A percentile compares a stretch with the other conserved stretches of the same genome.
Conservation (phyloP, 1,140 invertebrate genomes). For the Formica selysi region DNA sequence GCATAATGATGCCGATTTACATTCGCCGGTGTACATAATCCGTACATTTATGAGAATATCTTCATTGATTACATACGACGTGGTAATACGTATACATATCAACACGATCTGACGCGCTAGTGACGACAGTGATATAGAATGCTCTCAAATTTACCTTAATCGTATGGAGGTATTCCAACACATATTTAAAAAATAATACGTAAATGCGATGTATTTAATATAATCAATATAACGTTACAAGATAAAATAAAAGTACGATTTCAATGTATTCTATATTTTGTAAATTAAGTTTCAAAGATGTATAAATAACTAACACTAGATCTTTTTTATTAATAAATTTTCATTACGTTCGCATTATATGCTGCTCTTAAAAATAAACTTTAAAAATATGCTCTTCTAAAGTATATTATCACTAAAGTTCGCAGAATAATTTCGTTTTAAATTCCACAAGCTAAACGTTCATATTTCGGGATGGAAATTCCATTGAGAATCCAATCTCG, state of each 20-base stretch:
- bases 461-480: conserved; percentile 48
- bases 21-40: conserved; percentile 41
- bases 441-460: conserved; percentile 32
- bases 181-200: background rate
- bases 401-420: conserved; percentile 24
- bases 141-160: background rate
- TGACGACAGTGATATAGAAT: background rate
- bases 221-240: background rate
- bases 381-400: conserved; percentile 10
- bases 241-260: background rate
- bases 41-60: conserved; percentile 26
- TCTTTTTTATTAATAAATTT: background rate
- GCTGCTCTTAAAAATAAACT: background rate
- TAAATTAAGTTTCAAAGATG: background rate
- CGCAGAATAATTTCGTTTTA: conserved; percentile 14
- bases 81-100: conserved; percentile 10
- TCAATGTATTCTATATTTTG: background rate
- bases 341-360: background rate
- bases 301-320: background rate
- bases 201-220: background rate
- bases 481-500: conserved; percentile 50
- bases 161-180: background rate
- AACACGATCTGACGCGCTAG: background rate
- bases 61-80: conserved; percentile 44
- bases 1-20: conserved; percentile 40